These are phyloP conservation scores for Sinocyclocheilus anophthalmus DNA, from an alignment of 2,113 vertebrate genomes.

Conservation along the genomic window DNA sequence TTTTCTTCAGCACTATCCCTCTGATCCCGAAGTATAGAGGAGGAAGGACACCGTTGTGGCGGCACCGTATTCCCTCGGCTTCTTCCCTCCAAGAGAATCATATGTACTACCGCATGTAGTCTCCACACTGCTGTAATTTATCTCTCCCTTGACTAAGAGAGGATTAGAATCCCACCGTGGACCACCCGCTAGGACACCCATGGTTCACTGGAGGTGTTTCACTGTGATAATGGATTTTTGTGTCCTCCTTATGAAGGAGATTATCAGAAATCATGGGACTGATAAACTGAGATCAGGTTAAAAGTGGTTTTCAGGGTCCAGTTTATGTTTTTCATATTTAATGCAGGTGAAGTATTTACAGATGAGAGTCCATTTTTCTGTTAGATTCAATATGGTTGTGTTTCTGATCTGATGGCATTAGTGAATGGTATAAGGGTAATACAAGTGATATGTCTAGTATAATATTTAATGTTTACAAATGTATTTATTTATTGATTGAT, in stretches of 20 bases:
- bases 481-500: background rate
- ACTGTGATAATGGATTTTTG: slow-evolving; percentile 24
- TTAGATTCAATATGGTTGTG: background rate
- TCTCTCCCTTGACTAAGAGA: slow-evolving; percentile 19
- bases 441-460: background rate
- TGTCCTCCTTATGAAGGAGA: background rate
- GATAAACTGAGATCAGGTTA: background rate
- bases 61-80: slow-evolving; percentile 52
- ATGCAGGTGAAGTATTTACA: background rate
- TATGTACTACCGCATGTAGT: slow-evolving; percentile 13
- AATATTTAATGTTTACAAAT: background rate
- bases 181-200: background rate
- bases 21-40: slow-evolving; percentile 46
- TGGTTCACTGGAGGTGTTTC: slow-evolving; percentile 4
- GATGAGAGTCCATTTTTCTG: background rate
- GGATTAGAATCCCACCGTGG: slow-evolving; percentile 15
- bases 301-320: background rate
- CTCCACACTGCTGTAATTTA: slow-evolving; percentile 12
- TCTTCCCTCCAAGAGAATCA: slow-evolving; percentile 52
- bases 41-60: slow-evolving; percentile 48
- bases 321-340: background rate
- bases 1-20: background rate
- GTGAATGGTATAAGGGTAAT: background rate
- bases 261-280: background rate
- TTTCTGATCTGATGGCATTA: background rate